phyloP scores from a whole-genome alignment of 2,797 vertebrate genomes.

The Cryptoprocta ferox region DNA sequence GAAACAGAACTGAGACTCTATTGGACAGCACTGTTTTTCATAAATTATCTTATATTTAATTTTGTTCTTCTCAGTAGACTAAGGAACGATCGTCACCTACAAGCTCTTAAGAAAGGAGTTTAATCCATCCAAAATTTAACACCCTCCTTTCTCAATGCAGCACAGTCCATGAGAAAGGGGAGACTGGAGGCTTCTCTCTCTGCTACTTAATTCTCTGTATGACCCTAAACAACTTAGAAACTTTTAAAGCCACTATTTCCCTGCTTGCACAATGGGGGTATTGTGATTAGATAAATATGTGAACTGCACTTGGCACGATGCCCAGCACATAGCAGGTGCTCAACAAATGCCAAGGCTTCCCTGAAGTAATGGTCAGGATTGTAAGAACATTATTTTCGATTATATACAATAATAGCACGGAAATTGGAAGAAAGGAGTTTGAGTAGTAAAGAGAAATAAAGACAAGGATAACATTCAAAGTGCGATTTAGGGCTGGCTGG shows the following conservation, averaged over 20 bases:
- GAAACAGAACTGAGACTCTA: neutral
- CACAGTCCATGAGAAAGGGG: neutral
- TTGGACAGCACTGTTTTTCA: neutral
- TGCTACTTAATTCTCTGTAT: neutral
- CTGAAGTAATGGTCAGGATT: constrained; percentile 48
- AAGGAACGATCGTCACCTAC: constrained; percentile 14
- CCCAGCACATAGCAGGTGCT: constrained; percentile 52
- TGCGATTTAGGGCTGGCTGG: neutral
- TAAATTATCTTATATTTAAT: constrained; percentile 46
- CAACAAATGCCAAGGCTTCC: constrained; percentile 54
- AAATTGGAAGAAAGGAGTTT: constrained; percentile 43
- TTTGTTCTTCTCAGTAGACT: constrained; percentile 27
- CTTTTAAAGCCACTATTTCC: constrained; percentile 24
- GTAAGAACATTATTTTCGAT: neutral
- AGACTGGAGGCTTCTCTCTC: neutral
- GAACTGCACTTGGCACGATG: constrained; percentile 45
- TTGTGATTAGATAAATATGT: neutral
- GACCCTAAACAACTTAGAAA: constrained; percentile 19
- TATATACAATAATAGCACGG: constrained; percentile 43
- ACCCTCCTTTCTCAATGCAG: constrained; percentile 22
- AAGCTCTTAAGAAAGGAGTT: constrained; percentile 12
- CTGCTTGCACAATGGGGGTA: constrained; percentile 38
- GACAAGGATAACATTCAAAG: constrained; percentile 44
- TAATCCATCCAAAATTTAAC: constrained; percentile 15
- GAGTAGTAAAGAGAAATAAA: constrained; percentile 56